Percentiles rank a stretch among this genome's conserved stretches.
Evolutionary conservation across 1,140 invertebrate species (phyloP).

Genomic region (Bombus impatiens): DNA sequence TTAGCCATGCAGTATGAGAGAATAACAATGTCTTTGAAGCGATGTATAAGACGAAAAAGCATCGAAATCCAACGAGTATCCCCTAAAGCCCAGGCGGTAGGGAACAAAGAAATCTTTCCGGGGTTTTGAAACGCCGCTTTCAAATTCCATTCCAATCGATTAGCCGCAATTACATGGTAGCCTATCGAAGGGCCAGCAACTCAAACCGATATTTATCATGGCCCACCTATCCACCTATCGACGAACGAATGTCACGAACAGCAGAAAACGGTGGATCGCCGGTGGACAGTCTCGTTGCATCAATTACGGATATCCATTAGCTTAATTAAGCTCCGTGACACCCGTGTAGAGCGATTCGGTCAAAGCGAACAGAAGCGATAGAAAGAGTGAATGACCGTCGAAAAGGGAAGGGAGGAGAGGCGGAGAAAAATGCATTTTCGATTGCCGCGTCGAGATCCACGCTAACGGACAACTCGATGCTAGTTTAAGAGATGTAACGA

Average conservation of each 20-base stretch:
- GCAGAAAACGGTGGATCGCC: background rate
- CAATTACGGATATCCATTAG: slow-evolving; percentile 69
- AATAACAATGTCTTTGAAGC: background rate
- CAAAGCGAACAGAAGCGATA: slow-evolving; percentile 16
- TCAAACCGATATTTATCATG: slow-evolving; percentile 29
- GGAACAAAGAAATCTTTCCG: slow-evolving; percentile 23
- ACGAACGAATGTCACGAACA: slow-evolving; percentile 47
- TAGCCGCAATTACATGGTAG: slow-evolving; percentile 33
- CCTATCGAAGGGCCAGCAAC: slow-evolving; percentile 9
- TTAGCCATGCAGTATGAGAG: no score
- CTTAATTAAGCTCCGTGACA: slow-evolving; percentile 63
- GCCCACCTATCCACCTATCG: background rate
- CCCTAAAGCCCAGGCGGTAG: no score
- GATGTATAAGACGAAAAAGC: background rate
- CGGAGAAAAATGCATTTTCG: slow-evolving; percentile 30
- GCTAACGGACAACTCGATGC: slow-evolving; percentile 8
- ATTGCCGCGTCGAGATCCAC: background rate
- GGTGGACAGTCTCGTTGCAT: slow-evolving; percentile 53
- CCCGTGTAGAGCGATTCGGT: slow-evolving; percentile 15
- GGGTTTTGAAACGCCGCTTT: background rate
- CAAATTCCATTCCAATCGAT: slow-evolving; percentile 41
- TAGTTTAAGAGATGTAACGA: background rate
- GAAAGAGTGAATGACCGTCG: background rate
- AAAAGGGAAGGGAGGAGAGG: no score
- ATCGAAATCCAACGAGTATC: background rate